A percentile compares a stretch with the other conserved stretches of the same genome.
phyloP scores from a whole-genome alignment of 2,113 vertebrate genomes.

The Solea solea region DNA sequence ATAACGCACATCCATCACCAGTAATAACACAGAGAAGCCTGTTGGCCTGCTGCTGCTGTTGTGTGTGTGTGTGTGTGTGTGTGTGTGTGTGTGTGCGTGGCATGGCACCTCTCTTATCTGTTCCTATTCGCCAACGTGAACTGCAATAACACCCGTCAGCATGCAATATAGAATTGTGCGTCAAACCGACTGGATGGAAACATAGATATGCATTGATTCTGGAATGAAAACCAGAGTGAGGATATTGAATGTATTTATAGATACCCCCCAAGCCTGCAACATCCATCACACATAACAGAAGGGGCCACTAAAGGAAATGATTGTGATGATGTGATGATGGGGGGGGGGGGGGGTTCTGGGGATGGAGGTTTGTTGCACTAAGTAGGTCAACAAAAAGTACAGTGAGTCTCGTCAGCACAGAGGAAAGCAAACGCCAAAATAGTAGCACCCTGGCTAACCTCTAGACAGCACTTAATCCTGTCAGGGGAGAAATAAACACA shows the following conservation, averaged over 20 bases:
- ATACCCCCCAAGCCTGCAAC: constrained; percentile 18
- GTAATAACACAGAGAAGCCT: constrained; percentile 58
- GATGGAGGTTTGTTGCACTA: constrained; percentile 23
- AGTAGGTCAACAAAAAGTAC: constrained; percentile 58
- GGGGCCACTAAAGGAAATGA: constrained; percentile 25
- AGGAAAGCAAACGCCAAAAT: constrained; percentile 38
- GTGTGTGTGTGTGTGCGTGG: constrained; percentile 15
- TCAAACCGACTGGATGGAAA: constrained; percentile 59
- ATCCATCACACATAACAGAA: constrained; percentile 44
- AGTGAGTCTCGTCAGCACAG: constrained; percentile 20
- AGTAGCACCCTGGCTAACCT: constrained; percentile 31
- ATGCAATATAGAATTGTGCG: constrained; percentile 48
- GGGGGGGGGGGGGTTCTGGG: constrained; percentile 8
- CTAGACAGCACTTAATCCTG: constrained; percentile 43
- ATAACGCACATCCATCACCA: constrained; percentile 77
- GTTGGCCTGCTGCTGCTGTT: constrained; percentile 42
- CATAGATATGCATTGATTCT: constrained; percentile 74
- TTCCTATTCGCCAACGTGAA: constrained; percentile 38
- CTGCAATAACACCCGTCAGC: constrained; percentile 41
- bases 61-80: constrained; percentile 26
- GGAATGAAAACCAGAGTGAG: constrained; percentile 51
- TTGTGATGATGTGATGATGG: constrained; percentile 1
- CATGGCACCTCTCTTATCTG: constrained; percentile 31
- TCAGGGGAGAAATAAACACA: constrained; percentile 13
- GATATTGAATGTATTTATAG: constrained; percentile 69